Base-by-base conservation (phyloP, 2,797 vertebrate genomes). In the Sitta carolinensis region DNA sequence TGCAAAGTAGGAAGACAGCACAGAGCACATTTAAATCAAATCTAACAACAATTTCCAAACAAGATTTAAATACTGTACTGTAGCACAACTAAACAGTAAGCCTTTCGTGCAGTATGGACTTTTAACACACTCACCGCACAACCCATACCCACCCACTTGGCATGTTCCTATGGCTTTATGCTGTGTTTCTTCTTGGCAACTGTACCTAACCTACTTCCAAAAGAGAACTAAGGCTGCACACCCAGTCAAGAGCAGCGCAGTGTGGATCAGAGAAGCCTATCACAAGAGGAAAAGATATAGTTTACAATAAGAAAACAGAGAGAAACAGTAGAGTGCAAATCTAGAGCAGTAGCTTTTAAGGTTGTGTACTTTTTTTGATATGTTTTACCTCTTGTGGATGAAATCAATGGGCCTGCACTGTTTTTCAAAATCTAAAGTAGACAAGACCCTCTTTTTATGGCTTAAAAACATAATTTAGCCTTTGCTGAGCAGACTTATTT, bases 401-500 rank as follows among this genome's bases (percentile, higher is more conserved):
- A 54, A 70, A 34, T 67, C 3, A 2, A 87, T 38, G 73, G 48
- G 38, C 7, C 15, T 10, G 5, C 36, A 15, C 21, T 75, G 68
- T 72, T 89, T 93, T 93, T 93, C 80, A 67, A 96, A 82, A 92
- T 62, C 85, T 84, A 67, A 80, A 51, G 27, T 36, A 58, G 77
- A 52, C 52, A 63, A 59, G 38, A 48, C 59, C 75, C 52, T 23
- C 57, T 86, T 95, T 95, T 88, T 77, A 63, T 69, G 50, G 85
- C 81, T 94, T 89, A 63, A 95, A 96, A 97, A 90, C 38, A 88
- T 86, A 94, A 80, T 95, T 94, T 95, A 92, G 94, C 89, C 87
- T 97, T 97, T 96, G 89, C 86, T 94, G 96, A 97, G 61, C 50
- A 95, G 89, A 73, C 90, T 91, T 90, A 85, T 95, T 96, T 95